These are phyloP conservation scores for Cossypha dichroa DNA, from an alignment of 2,797 vertebrate species.

Conservation along the genomic window DNA sequence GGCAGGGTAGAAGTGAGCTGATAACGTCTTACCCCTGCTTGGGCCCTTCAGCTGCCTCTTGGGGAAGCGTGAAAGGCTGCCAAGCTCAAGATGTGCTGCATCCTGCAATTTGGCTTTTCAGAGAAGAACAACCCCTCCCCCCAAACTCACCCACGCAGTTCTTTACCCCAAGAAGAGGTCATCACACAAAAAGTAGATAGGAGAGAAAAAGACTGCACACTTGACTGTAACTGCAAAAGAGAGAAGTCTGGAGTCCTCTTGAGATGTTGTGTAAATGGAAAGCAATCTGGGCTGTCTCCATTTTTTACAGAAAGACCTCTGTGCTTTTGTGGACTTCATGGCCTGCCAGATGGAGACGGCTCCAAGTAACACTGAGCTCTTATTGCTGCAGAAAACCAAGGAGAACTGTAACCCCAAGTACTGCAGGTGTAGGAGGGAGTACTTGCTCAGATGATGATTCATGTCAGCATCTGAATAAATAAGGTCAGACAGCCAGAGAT, in stretches of 20 bases:
- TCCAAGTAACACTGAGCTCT: constrained; percentile 65
- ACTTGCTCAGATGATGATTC: constrained; percentile 56
- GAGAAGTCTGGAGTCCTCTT: constrained; percentile 41
- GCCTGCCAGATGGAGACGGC: constrained; percentile 57
- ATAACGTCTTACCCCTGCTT: constrained; percentile 61
- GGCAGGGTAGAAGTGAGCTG: constrained; percentile 47
- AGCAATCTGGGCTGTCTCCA: constrained; percentile 61
- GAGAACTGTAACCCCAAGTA: constrained; percentile 49
- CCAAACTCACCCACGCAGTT: constrained; percentile 63
- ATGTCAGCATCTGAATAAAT: constrained; percentile 65
- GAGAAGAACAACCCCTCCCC: constrained; percentile 67
- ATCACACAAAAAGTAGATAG: constrained; percentile 59
- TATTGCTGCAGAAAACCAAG: constrained; percentile 49
- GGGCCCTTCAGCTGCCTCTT: constrained; percentile 63
- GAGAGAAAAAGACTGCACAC: constrained; percentile 31
- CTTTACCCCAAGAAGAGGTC: constrained; percentile 66
- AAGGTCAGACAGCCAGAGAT: constrained; percentile 60
- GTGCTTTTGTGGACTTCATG: constrained; percentile 60
- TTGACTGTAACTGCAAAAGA: constrained; percentile 40
- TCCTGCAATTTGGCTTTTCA: constrained; percentile 66
- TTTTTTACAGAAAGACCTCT: constrained; percentile 64
- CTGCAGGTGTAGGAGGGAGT: constrained; percentile 64
- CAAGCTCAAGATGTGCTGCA: constrained; percentile 72
- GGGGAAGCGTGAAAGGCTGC: constrained; percentile 61
- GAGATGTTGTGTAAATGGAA: constrained; percentile 69